These are phyloP conservation scores for Emydura subglobosa DNA, from an alignment of 2,113 vertebrate genomes.

Conservation along the genomic window DNA sequence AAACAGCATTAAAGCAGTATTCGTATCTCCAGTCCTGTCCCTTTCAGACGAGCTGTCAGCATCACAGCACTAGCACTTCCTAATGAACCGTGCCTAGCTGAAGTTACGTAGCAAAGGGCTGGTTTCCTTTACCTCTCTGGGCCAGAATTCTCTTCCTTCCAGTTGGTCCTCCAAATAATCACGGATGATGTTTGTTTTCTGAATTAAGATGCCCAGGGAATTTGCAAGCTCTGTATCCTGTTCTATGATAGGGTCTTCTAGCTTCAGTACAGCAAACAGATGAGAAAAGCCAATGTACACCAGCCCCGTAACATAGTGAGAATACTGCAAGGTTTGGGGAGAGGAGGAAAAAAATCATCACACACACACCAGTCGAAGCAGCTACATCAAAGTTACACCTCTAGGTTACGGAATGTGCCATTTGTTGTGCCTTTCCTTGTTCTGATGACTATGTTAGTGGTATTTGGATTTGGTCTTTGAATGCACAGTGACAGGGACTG, in stretches of 20 bases:
- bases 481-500: too few relatives aligned
- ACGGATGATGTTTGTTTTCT: conserved; percentile 94
- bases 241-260: conserved; percentile 87
- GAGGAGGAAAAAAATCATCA: too few relatives aligned
- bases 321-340: conserved; percentile 83
- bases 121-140: conserved; percentile 85
- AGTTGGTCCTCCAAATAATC: conserved; percentile 89
- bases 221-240: conserved; percentile 84
- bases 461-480: too few relatives aligned
- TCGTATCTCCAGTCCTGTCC: background rate
- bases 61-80: background rate
- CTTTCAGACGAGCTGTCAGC: background rate
- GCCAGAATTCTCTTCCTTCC: conserved; percentile 90
- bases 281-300: conserved; percentile 89
- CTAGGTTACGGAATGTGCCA: too few relatives aligned
- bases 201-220: conserved; percentile 91
- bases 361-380: too few relatives aligned
- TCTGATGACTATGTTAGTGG: too few relatives aligned
- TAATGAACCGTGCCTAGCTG: background rate
- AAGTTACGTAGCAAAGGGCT: background rate
- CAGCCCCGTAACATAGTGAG: conserved; percentile 90
- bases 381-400: too few relatives aligned
- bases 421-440: too few relatives aligned
- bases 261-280: conserved; percentile 87
- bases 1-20: background rate